Base-by-base conservation (phyloP, 2,888 invertebrate genomes). In the Calliopum simillimum region DNA sequence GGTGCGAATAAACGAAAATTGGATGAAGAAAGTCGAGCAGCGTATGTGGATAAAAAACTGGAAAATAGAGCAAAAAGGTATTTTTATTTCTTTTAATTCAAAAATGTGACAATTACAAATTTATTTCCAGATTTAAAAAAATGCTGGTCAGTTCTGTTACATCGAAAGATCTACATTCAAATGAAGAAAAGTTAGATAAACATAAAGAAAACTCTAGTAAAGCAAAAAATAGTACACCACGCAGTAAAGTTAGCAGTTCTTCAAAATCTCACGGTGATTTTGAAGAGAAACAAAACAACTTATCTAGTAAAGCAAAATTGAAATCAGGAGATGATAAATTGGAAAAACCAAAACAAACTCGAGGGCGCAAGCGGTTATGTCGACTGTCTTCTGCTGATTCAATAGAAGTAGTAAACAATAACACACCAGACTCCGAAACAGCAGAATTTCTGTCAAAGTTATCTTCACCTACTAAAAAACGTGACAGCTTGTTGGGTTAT, bases 1-100 rank as follows among this genome's bases (percentile, higher is more conserved):
- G 91, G 91, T 2, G 91, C 87, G 0, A 89, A 89, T 72, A 91
- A 90, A 75, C 87, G 89, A 71, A 90, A 90, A 82, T 76, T 88
- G 2, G 88, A 89, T 43, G 89, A 90, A 44, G 88, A 89, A 70
- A 88, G 88, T 56, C 88, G 89, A 67, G 90, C 89, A 61, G 87
- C 88, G 64, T 87, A 84, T 75, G 89, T 92, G 16, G 88, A 89
- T 70, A 83, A 85, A 47, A 87, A 89, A 82, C 85, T 93, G 84
- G 87, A 90, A 14, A 89, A 89, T 78, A 85, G 93, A 68, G 89
- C 90, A 21, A 90, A 90, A 78, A 80, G 85, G 85, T 85, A 73
- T 55, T 71, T 51, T 23, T 23, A 47, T 61, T 47, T 51, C 43
- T 47, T 55, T 75, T 76, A 11, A 67, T 85, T 84, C 85, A 83